Percentiles rank a stretch among this genome's conserved stretches.
phyloP scores from a whole-genome alignment of 1,140 invertebrate species.

The Drosophila nigrodunni region DNA sequence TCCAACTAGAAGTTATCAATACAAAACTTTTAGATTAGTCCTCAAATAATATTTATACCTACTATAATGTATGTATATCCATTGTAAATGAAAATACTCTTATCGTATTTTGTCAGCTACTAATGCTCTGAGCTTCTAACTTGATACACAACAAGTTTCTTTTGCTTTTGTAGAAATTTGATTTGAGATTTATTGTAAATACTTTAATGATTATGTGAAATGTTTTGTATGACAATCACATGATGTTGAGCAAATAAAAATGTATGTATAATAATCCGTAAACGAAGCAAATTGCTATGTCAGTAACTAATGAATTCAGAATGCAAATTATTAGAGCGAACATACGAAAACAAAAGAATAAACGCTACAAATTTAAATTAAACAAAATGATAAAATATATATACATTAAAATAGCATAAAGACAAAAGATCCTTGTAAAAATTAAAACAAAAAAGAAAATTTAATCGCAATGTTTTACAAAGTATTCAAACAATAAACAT shows the following conservation, averaged over 20 bases:
- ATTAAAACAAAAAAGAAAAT: slow-evolving; percentile 1
- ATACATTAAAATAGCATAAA: slow-evolving; percentile 51
- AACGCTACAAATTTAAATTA: slow-evolving; percentile 65
- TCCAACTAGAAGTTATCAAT: slow-evolving; percentile 47
- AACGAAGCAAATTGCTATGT: slow-evolving; percentile 61
- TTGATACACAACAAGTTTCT: slow-evolving; percentile 62
- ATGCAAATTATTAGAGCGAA: slow-evolving; percentile 11
- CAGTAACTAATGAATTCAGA: slow-evolving; percentile 45
- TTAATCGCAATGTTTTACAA: slow-evolving; percentile 48
- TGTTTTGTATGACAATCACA: slow-evolving; percentile 85
- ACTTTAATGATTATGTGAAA: slow-evolving; percentile 84
- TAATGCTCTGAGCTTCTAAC: slow-evolving; percentile 78
- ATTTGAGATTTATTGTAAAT: slow-evolving; percentile 70
- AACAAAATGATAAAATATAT: slow-evolving; percentile 54
- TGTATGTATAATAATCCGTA: slow-evolving; percentile 46
- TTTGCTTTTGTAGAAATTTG: slow-evolving; percentile 67
- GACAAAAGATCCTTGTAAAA: slow-evolving; percentile 50
- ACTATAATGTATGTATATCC: slow-evolving; percentile 38
- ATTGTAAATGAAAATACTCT: slow-evolving; percentile 40
- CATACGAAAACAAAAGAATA: slow-evolving; percentile 57
- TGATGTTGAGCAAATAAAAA: slow-evolving; percentile 79
- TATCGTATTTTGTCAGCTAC: slow-evolving; percentile 65
- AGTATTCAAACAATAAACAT: slow-evolving; percentile 49
- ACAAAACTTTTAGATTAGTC: slow-evolving; percentile 54
- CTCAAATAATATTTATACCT: slow-evolving; percentile 44